These are phyloP conservation scores for Bimastos eiseni DNA, from an alignment of 2,888 invertebrate species.

Conservation along the genomic window DNA sequence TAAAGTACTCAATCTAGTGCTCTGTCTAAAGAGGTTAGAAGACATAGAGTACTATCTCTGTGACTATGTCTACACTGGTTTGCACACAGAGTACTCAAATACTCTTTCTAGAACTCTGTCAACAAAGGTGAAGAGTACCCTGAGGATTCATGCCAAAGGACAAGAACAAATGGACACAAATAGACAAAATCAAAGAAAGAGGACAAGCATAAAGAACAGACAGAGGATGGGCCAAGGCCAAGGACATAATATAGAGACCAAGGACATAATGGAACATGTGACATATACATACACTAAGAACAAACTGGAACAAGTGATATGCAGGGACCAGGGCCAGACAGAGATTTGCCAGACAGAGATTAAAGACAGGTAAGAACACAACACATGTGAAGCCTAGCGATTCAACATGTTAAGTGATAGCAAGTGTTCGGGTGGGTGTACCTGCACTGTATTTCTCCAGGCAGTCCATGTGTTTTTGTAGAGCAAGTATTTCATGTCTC, in stretches of 20 bases:
- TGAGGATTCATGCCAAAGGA: no score
- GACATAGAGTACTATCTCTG: no score
- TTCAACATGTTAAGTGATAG: not conserved
- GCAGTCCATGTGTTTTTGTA: constrained; percentile 6
- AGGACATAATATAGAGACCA: no score
- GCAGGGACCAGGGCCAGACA: not conserved
- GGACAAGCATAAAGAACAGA: not conserved
- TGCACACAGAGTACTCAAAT: not conserved
- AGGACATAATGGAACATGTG: no score
- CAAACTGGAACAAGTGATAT: not conserved
- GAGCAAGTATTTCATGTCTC: not conserved
- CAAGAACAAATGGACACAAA: not conserved
- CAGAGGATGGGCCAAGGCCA: no score
- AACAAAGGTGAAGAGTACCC: no score
- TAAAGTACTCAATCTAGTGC: no score
- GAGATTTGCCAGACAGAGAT: not conserved
- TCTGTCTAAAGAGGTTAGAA: no score
- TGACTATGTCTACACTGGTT: no score
- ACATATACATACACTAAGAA: no score
- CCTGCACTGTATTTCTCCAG: not conserved
- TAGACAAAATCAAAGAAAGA: not conserved
- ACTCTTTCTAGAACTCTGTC: no score
- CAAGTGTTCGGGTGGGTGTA: not conserved
- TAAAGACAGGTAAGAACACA: not conserved
- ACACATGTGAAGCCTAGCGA: not conserved